A percentile compares a stretch with the other conserved stretches of the same genome.
These are phyloP conservation scores for Choristoneura fumiferana DNA, from an alignment of 1,140 invertebrate species.

Conservation along the genomic window DNA sequence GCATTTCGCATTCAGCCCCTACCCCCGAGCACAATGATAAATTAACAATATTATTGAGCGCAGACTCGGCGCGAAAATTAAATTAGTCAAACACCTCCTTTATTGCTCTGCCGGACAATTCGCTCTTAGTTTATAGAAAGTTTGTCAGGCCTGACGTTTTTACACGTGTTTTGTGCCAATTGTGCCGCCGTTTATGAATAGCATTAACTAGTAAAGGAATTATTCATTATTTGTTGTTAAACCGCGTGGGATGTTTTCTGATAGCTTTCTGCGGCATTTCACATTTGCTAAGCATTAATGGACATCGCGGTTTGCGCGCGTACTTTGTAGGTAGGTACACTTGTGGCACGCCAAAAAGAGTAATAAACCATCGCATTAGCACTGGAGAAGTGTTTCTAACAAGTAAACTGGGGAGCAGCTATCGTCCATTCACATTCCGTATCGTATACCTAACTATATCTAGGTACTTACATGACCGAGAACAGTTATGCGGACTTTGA, in stretches of 20 bases:
- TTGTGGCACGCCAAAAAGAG: no score
- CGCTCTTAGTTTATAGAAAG: no score
- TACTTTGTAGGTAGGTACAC: no score
- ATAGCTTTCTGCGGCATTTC: conserved; percentile 58
- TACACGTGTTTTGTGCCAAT: no score
- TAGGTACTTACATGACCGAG: no score
- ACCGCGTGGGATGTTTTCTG: conserved; percentile 28
- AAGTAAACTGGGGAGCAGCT: conserved; percentile 17
- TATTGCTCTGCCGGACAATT: no score
- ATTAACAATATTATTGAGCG: conserved; percentile 66
- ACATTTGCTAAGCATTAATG: conserved; percentile 63
- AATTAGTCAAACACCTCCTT: conserved; percentile 54
- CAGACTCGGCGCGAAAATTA: conserved; percentile 43
- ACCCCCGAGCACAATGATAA: conserved; percentile 60
- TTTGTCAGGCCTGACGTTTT: no score
- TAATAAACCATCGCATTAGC: neutral
- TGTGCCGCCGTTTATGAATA: neutral
- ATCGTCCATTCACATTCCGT: no score
- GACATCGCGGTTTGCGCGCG: conserved; percentile 50
- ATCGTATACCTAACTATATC: no score
- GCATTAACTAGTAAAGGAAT: conserved; percentile 61
- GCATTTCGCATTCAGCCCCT: conserved; percentile 37
- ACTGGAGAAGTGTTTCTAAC: conserved; percentile 53
- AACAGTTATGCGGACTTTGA: no score
- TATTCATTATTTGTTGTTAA: conserved; percentile 60